Base-by-base conservation (phyloP, 2,797 vertebrate species). In the Crossoptilon crossoptilon region DNA sequence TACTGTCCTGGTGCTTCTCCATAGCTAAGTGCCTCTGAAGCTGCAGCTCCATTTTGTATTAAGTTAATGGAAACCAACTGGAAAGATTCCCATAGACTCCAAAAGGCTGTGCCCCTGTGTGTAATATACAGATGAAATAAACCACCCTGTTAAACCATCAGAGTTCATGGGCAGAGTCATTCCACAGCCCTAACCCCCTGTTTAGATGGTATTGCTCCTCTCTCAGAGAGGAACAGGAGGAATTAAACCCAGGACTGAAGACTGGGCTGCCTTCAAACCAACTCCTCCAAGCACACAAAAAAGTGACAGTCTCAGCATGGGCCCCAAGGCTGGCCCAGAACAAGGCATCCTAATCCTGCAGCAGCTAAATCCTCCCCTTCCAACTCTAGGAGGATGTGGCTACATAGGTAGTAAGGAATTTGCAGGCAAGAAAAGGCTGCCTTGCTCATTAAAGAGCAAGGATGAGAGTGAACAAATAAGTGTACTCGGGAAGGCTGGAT, bases 381-480 rank as follows among this genome's bases (percentile, higher is more conserved):
- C 21, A 14, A 26, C 33, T 13, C 51, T 37, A 69, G 64, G 46
- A 55, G 41, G 41, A 39, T 58, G 27, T 64, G 64, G 41, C 85
- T 77, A 43, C 80, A 69, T 0, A 46, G 74, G 60, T 9, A 67
- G 56, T 89, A n/a, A 95, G 76, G 92, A 94, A 91, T 43, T 77
- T 43, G 43, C 22, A 84, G 85, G 68, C 76, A 87, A 92, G 75
- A 29, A 59, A 77, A 84, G 35, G 29, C 48, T 84, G 51, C 55
- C 3, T 4, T 7, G n/a, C 74, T 95, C 66, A 81, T 96, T 93
- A 95, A 74, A 89, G 64, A 68, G 64, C 2, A 5, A 83, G 60
- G 63, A 94, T 88, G 77, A 66, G 58, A 21, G 70, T 62, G 74
- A 96, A 95, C 82, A 97, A 95, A 76, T 59, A 79, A 96, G 80